These are phyloP conservation scores for Sorex maritimensis DNA, from an alignment of 2,797 vertebrate genomes.

Conservation along the genomic window DNA sequence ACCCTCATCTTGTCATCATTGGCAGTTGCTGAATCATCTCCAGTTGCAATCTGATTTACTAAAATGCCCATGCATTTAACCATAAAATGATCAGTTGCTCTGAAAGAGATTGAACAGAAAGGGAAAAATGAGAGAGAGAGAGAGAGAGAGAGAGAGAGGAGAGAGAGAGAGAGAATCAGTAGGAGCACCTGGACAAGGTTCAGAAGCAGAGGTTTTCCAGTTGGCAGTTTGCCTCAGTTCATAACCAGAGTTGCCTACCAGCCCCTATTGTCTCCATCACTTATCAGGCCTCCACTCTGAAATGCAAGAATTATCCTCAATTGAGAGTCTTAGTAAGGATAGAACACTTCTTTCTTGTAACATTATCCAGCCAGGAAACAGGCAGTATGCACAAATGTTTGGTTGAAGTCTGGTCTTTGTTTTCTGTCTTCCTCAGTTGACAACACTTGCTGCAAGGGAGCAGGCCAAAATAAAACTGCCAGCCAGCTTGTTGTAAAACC, in stretches of 20 bases:
- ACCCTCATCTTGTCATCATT: neutral
- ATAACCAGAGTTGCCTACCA: neutral
- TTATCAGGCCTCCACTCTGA: conserved; percentile 55
- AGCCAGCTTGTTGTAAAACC: neutral
- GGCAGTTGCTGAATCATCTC: conserved; percentile 16
- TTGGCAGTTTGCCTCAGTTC: neutral
- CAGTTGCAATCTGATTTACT: conserved; percentile 6
- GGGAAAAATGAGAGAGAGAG: neutral
- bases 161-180: neutral
- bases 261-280: neutral
- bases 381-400: neutral
- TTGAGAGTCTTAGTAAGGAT: neutral
- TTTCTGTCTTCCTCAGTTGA: conserved; percentile 50
- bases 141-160: neutral
- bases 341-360: conserved; percentile 60
- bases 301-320: conserved; percentile 44
- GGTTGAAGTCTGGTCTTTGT: conserved; percentile 64
- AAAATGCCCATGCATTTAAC: conserved; percentile 37
- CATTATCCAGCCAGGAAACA: conserved; percentile 59
- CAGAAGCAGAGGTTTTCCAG: conserved; percentile 32
- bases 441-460: neutral
- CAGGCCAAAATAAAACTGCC: conserved; percentile 5
- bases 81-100: neutral
- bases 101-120: neutral
- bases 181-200: neutral